phyloP scores from a whole-genome alignment of 2,888 invertebrate species.

The Drymonia ruficornis region DNA sequence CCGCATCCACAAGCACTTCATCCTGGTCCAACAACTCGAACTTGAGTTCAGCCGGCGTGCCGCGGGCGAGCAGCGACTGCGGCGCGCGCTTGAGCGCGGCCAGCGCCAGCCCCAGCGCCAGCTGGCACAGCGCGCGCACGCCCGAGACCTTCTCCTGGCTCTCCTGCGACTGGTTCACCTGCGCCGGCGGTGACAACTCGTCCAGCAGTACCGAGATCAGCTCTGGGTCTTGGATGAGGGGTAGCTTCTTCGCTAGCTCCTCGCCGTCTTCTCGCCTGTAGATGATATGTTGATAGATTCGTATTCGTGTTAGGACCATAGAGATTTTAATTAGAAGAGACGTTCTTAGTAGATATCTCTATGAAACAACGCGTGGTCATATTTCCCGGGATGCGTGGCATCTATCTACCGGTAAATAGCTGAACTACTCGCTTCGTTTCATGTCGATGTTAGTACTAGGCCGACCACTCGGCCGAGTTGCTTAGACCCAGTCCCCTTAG shows the following conservation, averaged over 20 bases:
- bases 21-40: constrained; percentile 88
- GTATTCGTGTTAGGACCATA: neutral
- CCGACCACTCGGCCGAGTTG: too few relatives aligned
- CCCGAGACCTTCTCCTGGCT: constrained; percentile 46
- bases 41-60: constrained; percentile 34
- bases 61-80: constrained; percentile 56
- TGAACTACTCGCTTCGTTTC: too few relatives aligned
- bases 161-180: constrained; percentile 31
- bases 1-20: constrained; percentile 91
- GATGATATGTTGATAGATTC: too few relatives aligned
- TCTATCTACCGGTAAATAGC: too few relatives aligned
- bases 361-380: too few relatives aligned
- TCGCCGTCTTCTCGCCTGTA: constrained; percentile 90
- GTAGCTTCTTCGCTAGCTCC: constrained; percentile 87
- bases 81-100: constrained; percentile 75
- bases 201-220: constrained; percentile 81
- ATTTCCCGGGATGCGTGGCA: too few relatives aligned
- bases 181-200: constrained; percentile 68
- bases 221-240: constrained; percentile 86
- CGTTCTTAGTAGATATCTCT: too few relatives aligned
- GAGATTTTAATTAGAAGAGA: too few relatives aligned
- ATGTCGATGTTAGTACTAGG: too few relatives aligned
- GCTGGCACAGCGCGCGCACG: constrained; percentile 66
- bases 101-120: constrained; percentile 63
- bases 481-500: too few relatives aligned